phyloP scores from a whole-genome alignment of 1,140 invertebrate genomes.

The Drepana arcuata region DNA sequence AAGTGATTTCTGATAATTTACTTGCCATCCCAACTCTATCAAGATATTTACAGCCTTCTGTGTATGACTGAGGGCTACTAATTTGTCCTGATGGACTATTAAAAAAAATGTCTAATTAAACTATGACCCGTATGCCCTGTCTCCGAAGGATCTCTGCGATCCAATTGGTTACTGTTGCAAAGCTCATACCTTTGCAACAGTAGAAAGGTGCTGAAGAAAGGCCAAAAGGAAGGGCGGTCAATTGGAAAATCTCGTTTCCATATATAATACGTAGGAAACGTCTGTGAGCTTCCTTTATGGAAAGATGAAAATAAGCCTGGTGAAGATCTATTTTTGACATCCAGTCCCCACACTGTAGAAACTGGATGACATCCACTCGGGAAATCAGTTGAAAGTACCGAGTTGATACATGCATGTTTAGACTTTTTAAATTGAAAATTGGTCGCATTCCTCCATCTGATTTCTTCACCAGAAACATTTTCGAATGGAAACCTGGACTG shows the following conservation, averaged over 20 bases:
- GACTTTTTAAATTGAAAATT: slow-evolving; percentile 29
- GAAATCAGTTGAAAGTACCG: slow-evolving; percentile 13
- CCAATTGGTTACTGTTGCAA: slow-evolving; percentile 31
- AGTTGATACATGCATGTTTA: slow-evolving; percentile 21
- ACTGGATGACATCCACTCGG: slow-evolving; percentile 9
- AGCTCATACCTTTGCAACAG: too few relatives aligned
- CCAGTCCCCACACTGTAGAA: slow-evolving; percentile 18
- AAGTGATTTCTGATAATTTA: slow-evolving; percentile 32
- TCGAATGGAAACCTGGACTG: slow-evolving; percentile 36
- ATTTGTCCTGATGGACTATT: slow-evolving; percentile 7
- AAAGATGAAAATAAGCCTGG: slow-evolving; percentile 50
- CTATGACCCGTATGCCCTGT: slow-evolving; percentile 19
- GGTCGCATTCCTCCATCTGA: slow-evolving; percentile 11
- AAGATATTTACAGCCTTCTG: slow-evolving; percentile 5
- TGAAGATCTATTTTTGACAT: slow-evolving; percentile 20
- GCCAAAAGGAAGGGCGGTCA: slow-evolving; percentile 17
- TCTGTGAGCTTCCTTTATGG: slow-evolving; percentile 12
- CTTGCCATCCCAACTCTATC: slow-evolving; percentile 23
- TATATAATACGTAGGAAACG: slow-evolving; percentile 17
- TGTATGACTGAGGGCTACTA: not conserved
- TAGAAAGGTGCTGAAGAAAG: slow-evolving; percentile 20
- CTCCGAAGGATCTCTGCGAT: slow-evolving; percentile 25
- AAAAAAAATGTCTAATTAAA: slow-evolving; percentile 28
- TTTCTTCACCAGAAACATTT: slow-evolving; percentile 29
- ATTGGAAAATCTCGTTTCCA: slow-evolving; percentile 10